A percentile compares a stretch with the other conserved stretches of the same genome.
These are phyloP conservation scores for Acestrorhynchus altus DNA, from an alignment of 2,797 vertebrate genomes.

Conservation along the genomic window DNA sequence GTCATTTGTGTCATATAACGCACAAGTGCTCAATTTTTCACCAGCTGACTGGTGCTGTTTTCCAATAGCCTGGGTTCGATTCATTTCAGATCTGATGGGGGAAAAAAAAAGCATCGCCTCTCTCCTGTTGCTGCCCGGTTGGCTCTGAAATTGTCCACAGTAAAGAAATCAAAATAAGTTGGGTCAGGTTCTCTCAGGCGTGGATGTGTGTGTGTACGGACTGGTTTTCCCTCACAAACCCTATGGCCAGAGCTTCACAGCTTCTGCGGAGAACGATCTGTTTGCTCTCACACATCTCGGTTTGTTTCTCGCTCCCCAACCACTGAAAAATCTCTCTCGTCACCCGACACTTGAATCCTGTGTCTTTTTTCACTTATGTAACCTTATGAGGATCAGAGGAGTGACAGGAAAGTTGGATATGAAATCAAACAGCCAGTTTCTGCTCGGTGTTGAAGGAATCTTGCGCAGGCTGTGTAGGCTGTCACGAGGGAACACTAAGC, in stretches of 20 bases:
- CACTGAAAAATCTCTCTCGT: neutral
- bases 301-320: conserved; percentile 11
- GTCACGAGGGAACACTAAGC: neutral
- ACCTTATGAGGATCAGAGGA: neutral
- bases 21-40: conserved; percentile 19
- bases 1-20: conserved; percentile 17
- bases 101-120: neutral
- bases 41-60: conserved; percentile 1
- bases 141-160: conserved; percentile 21
- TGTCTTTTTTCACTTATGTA: conserved; percentile 6
- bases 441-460: neutral
- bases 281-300: conserved; percentile 8
- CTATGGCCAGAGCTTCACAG: neutral
- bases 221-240: conserved; percentile 3
- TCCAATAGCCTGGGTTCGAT: neutral
- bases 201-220: neutral
- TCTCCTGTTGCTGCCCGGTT: neutral
- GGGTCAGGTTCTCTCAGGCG: neutral
- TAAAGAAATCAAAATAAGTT: conserved; percentile 11
- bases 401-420: conserved; percentile 15
- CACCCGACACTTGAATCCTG: conserved; percentile 8
- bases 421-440: conserved; percentile 15
- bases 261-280: conserved; percentile 13
- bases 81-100: neutral
- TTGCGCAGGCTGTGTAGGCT: neutral